Evolutionary conservation across 2,113 vertebrate species (phyloP), one percentile per base, ranked within the genome.

Genomic region (Chlamydotis undulata): DNA sequence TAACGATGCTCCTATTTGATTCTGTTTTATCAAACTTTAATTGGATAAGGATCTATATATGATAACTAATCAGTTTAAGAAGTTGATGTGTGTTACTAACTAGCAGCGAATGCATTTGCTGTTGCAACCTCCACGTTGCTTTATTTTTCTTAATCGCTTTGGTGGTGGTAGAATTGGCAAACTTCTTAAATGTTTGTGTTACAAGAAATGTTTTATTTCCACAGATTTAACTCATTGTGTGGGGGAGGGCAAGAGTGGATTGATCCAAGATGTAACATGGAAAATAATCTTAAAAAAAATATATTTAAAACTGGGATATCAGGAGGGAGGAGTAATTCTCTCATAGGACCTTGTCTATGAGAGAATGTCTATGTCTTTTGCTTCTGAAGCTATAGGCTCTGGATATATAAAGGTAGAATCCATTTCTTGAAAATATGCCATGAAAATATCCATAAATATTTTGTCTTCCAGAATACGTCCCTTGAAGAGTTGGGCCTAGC

Each of bases 381-480:
- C 82, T 87, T 76, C 93, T 85, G 15, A 41, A 91, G 52, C 75
- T 93, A 77, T 26, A 94, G 67, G 64, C 59, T 92, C 80, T 65
- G 86, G 45, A 4, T 83, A 5, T 19, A 10, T 49, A 43, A 73
- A 73, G 90, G n/a, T 43, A 64, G 63, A 45, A 33, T 47, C 57
- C 52, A 45, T 29, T 39, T 57, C 64, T 90, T 76, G 83, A 82
- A 93, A 83, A 94, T 28, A 33, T 47, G 29, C 81, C 84, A 28
- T 92, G 90, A 70, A 96, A 86, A 73, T 87, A 75, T 60, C 93
- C 86, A 4, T 87, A 45, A 97, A 96, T 96, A 19, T 97, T 93
- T 97, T 98, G 87, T 98, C 97, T 98, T 97, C 74, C 93, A 98
- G 97, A 70, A 16, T 5, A 12, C 10, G 8, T 8, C 50, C 69